A percentile compares a stretch with the other conserved stretches of the same genome.
phyloP scores from a whole-genome alignment of 2,797 vertebrate species.

The Amniataba percoides region DNA sequence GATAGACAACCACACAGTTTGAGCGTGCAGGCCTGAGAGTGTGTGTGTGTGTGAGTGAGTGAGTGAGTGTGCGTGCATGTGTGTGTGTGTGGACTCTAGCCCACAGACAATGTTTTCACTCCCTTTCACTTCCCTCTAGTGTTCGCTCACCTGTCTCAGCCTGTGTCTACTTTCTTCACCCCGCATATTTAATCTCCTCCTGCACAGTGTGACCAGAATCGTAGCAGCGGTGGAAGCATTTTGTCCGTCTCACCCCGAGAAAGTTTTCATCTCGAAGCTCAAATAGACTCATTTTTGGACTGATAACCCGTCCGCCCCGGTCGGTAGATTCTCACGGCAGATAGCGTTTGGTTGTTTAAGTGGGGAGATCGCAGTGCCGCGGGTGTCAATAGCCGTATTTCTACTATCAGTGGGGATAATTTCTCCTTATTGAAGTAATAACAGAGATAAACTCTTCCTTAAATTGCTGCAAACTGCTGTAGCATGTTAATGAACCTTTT shows the following conservation, averaged over 20 bases:
- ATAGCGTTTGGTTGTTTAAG: neutral
- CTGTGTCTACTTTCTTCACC: conserved; percentile 5
- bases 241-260: conserved; percentile 20
- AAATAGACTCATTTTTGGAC: conserved; percentile 5
- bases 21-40: neutral
- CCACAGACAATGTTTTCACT: conserved; percentile 21
- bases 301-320: neutral
- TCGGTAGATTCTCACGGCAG: neutral
- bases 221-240: neutral
- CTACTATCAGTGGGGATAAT: neutral
- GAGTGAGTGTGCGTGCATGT: neutral
- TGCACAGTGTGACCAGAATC: conserved; percentile 40
- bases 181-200: conserved; percentile 35
- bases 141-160: conserved; percentile 31
- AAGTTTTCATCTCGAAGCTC: neutral
- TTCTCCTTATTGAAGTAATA: neutral
- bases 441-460: neutral
- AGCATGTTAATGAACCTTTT: neutral
- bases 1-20: conserved; percentile 13
- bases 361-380: neutral
- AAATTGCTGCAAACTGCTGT: neutral
- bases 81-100: conserved; percentile 9
- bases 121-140: neutral
- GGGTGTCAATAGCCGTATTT: neutral
- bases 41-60: conserved; percentile 10